These are phyloP conservation scores for Xenopus borealis DNA, from an alignment of 2,113 vertebrate species.

Conservation along the genomic window DNA sequence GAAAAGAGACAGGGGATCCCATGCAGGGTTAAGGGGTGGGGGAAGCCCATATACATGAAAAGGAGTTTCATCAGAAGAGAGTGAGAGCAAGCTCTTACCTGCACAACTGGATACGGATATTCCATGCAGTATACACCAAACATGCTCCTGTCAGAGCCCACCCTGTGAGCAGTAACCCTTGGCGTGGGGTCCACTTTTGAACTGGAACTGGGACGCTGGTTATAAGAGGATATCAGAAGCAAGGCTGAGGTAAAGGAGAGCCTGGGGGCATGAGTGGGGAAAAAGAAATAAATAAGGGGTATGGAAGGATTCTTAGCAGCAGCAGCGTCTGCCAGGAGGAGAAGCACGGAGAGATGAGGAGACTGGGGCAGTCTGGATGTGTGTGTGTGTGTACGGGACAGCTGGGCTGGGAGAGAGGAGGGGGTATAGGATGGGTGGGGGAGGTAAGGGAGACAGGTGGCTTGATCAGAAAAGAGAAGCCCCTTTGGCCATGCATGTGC, in stretches of 20 bases:
- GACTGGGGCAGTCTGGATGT: slow-evolving; percentile 13
- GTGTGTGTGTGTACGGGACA: slow-evolving; percentile 18
- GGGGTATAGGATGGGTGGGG: slow-evolving; percentile 24
- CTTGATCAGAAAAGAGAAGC: slow-evolving; percentile 32
- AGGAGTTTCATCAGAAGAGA: background rate
- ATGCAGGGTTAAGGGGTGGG: background rate
- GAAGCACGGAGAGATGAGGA: slow-evolving; percentile 7
- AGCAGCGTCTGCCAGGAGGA: slow-evolving; percentile 6
- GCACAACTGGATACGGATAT: slow-evolving; percentile 40
- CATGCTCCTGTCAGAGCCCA: slow-evolving; percentile 38
- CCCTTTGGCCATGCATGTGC: slow-evolving; percentile 40
- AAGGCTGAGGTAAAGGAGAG: background rate
- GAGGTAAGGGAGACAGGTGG: slow-evolving; percentile 40
- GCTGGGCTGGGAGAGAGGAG: slow-evolving; percentile 28
- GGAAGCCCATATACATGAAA: background rate
- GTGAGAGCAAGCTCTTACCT: slow-evolving; percentile 15
- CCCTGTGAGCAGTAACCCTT: slow-evolving; percentile 18
- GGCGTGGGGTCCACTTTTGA: slow-evolving; percentile 27
- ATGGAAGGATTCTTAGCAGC: background rate
- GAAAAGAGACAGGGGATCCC: background rate
- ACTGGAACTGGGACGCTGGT: background rate
- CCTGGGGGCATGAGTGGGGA: slow-evolving; percentile 4
- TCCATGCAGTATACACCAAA: slow-evolving; percentile 43
- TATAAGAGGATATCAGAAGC: background rate
- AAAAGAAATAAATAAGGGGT: background rate